A percentile compares a stretch with the other conserved stretches of the same genome.
phyloP scores from a whole-genome alignment of 2,888 invertebrate species.

The Lasiommata megera region DNA sequence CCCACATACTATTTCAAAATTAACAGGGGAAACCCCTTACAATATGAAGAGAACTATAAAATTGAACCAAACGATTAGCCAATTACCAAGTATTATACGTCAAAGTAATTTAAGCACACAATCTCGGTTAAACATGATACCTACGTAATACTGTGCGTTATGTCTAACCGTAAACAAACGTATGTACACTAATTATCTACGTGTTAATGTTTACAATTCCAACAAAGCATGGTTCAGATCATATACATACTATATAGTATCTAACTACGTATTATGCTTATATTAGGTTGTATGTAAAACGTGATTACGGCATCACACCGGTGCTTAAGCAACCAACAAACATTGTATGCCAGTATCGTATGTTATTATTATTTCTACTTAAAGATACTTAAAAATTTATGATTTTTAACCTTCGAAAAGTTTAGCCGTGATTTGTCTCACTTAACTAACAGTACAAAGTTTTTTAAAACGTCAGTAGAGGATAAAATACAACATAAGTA shows the following conservation, averaged over 20 bases:
- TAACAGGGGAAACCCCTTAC: too few species aligned
- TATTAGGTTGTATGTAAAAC: background rate
- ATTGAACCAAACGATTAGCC: background rate
- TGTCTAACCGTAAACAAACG: conserved; percentile 32
- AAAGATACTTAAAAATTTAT: too few species aligned
- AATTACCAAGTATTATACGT: conserved; percentile 8
- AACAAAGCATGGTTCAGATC: conserved; percentile 33
- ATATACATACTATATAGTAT: background rate
- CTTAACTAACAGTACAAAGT: too few species aligned
- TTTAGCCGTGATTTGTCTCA: too few species aligned
- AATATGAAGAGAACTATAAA: too few species aligned
- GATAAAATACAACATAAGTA: too few species aligned
- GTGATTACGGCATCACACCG: background rate
- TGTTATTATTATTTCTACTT: too few species aligned
- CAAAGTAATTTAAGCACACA: conserved; percentile 26
- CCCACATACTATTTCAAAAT: too few species aligned
- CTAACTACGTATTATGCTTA: too few species aligned
- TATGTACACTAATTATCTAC: conserved; percentile 45
- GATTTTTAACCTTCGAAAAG: too few species aligned
- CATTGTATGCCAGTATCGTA: too few species aligned
- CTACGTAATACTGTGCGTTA: conserved; percentile 12
- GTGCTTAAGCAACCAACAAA: background rate
- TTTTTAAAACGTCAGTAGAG: too few species aligned
- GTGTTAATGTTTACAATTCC: conserved; percentile 47
- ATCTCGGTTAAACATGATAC: conserved; percentile 18